Base-by-base conservation (phyloP, 2,888 invertebrate genomes). In the Euplagia quadripunctaria region DNA sequence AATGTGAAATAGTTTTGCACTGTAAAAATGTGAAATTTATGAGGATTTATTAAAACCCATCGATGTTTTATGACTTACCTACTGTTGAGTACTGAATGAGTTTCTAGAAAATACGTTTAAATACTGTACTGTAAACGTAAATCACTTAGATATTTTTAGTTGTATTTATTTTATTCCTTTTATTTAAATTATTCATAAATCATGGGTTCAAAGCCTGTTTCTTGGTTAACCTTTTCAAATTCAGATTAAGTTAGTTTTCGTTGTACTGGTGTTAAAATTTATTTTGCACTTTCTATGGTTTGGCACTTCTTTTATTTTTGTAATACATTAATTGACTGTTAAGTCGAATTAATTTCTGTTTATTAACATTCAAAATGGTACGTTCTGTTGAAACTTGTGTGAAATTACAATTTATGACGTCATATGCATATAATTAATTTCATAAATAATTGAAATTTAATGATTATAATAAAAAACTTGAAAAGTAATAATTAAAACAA, bases 1-100 rank as follows among this genome's bases (percentile, higher is more conserved):
- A 83, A 8, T 63, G 69, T 70, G 72, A 73, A 80, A 75, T 14
- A 42, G 73, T 65, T 77, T 61, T 68, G 49, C 64, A 71, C 71
- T 68, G 73, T 73, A 76, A 80, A 74, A 74, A 14, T 71, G 69
- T 71, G n/a, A 70, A 68, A 71, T 75, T 73, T 82, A 76, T 61
- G 73, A 73, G 71, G 43, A 79, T 77, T 75, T 82, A 80, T 82
- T 79, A 51, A 64, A 73, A 20, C 20, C 65, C 76, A 77, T 82
- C 58, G 72, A 69, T 70, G 67, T 75, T 84, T 78, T 81, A 84
- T 81, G 31, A 31, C 31, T 31, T 71, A 66, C 64, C 2, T 71
- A 66, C 64, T 68, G 77, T 76, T 74, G 81, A 75, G 79, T 80
- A 82, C 79, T 75, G 77, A 70, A 46, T 68, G 46, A 43, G 68